Base-by-base conservation (phyloP, 2,888 invertebrate genomes). In the Latheticus oryzae region DNA sequence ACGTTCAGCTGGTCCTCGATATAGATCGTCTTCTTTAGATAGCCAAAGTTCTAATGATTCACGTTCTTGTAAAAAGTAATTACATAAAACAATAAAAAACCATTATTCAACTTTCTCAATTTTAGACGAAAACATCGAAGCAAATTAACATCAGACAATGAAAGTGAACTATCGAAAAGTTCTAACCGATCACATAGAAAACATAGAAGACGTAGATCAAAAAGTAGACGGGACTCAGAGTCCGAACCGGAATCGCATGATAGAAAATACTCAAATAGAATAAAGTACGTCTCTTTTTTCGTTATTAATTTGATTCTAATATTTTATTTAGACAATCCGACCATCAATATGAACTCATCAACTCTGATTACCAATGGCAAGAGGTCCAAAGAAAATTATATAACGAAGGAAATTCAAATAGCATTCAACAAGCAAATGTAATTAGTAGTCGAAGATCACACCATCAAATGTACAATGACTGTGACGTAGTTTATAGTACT, bases 41-140 rank as follows among this genome's bases (percentile, higher is more conserved):
- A 93, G 93, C 71, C 93, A 93, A 79, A 93, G 93, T 77, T 93
- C 93, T 16, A 91, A 90, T 65, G 94, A 94, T 76, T 91, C 90
- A 3, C 83, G 89, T 62, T 87, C 88, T 7, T 90, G 89, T 75
- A 85, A 88, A 78, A 88, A 89, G 88, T 89, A 75, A 23, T 24
- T 9, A 5, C 4, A 9, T 23, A 21, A 15, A 11, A 26, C 2
- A 47, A 30, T 16, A 19, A 15, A 8, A 30, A 19, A 45, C 2
- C 12, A 9, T 4, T 12, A 8, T 16, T 26, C 15, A 8, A 28
- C 11, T 2, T 13, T 21, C 5, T 4, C n/a, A 23, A 12, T 59
- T 61, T 43, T 52, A 82, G 82, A 71, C 81, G 82, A 71, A 88
- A 90, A 76, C 92, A 93, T 75, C 86, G 92, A 24, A 91, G 91